These are phyloP conservation scores for Scaptomyza tumidula DNA, from an alignment of 2,888 invertebrate genomes.

Conservation along the genomic window DNA sequence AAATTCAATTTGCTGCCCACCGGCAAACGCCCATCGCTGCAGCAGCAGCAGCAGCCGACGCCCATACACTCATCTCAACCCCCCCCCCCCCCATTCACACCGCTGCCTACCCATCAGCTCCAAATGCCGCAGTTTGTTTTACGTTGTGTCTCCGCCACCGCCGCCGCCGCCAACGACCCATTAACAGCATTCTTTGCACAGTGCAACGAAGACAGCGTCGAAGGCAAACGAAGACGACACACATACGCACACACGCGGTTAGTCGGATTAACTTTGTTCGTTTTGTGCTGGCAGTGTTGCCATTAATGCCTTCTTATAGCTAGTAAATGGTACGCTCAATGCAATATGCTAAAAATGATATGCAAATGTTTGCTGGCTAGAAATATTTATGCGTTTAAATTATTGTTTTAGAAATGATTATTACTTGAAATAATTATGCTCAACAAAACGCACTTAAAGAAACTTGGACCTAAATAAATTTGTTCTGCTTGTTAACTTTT, in stretches of 20 bases:
- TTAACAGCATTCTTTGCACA: slow-evolving; percentile 54
- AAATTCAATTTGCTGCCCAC: slow-evolving; percentile 17
- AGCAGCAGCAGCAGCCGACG: slow-evolving; percentile 50
- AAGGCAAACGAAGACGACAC: slow-evolving; percentile 22
- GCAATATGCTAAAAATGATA: not conserved
- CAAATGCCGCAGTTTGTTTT: slow-evolving; percentile 29
- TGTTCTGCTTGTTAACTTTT: not conserved
- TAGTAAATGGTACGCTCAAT: not conserved
- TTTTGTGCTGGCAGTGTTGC: slow-evolving; percentile 3
- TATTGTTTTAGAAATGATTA: not conserved
- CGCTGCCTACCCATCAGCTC: slow-evolving; percentile 7
- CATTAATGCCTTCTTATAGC: slow-evolving; percentile 3
- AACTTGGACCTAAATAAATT: too few species aligned
- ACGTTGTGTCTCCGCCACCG: not conserved
- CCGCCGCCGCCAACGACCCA: not conserved
- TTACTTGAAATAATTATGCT: not conserved
- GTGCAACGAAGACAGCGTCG: slow-evolving; percentile 48
- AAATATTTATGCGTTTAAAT: not conserved
- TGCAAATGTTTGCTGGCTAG: not conserved
- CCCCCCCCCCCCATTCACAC: not conserved
- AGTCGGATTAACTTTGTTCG: slow-evolving; percentile 35
- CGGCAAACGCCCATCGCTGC: slow-evolving; percentile 25
- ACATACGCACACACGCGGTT: slow-evolving; percentile 6
- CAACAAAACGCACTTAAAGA: not conserved
- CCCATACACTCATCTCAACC: slow-evolving; percentile 17